Conservation (phyloP, 2,888 invertebrate species). For the Julus scandinavius region DNA sequence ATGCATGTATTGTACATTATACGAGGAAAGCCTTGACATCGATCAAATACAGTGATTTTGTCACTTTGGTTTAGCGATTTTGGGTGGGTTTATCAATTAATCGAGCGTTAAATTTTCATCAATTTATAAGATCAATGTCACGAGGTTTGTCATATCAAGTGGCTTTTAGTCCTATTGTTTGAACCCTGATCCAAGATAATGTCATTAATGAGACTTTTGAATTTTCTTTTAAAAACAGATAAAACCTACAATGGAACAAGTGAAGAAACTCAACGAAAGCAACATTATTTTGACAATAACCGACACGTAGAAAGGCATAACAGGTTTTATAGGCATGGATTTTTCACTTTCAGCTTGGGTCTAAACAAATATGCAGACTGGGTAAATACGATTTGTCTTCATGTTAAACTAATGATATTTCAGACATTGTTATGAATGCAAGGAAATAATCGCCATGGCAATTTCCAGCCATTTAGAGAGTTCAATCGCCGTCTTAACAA, state of each 20-base stretch:
- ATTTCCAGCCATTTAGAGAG: not conserved
- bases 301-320: not conserved
- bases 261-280: not conserved
- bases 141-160: no score
- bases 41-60: no score
- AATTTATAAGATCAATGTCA: no score
- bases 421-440: not conserved
- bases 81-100: no score
- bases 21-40: no score
- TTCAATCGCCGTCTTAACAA: not conserved
- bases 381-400: not conserved
- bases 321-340: not conserved
- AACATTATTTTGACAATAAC: constrained; percentile 13
- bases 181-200: no score
- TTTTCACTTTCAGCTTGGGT: not conserved
- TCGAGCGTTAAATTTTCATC: no score
- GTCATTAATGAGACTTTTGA: no score
- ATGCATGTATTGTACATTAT: no score
- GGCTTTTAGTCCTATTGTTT: no score
- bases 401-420: not conserved
- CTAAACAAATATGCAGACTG: not conserved
- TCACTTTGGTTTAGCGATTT: no score
- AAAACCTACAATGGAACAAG: constrained; percentile 19
- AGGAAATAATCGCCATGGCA: no score
- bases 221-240: not conserved